These are phyloP conservation scores for Garrulus glandarius DNA, from an alignment of 2,797 vertebrate genomes.

Conservation along the genomic window DNA sequence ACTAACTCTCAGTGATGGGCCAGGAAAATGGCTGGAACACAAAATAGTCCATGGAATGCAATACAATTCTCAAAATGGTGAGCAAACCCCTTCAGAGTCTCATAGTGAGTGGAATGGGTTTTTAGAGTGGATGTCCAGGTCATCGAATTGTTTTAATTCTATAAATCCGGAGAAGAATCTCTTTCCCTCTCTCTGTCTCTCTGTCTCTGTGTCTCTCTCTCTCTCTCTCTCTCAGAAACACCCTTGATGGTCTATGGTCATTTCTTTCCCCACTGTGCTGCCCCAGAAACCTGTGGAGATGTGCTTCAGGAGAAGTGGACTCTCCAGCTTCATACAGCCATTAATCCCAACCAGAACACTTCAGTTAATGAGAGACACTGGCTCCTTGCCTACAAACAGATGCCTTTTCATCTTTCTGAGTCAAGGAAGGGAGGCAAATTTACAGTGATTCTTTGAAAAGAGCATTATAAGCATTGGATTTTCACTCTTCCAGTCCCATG, in stretches of 20 bases:
- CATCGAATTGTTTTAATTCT: neutral
- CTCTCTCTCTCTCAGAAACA: neutral
- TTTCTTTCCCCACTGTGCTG: neutral
- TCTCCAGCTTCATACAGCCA: neutral
- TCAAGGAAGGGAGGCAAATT: neutral
- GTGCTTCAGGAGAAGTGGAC: neutral
- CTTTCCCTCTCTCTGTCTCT: neutral
- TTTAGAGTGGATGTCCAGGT: neutral
- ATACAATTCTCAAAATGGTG: neutral
- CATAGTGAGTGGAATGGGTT: neutral
- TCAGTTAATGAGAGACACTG: neutral
- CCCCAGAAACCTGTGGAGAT: neutral
- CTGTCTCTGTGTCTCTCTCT: neutral
- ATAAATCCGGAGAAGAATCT: neutral
- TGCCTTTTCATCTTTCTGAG: neutral
- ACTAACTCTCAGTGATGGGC: neutral
- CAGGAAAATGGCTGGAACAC: neutral
- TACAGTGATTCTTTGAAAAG: neutral
- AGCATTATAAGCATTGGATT: neutral
- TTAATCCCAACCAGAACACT: neutral
- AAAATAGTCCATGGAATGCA: neutral
- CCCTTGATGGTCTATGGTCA: rapidly evolving
- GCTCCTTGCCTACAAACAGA: neutral
- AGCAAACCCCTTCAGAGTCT: neutral
- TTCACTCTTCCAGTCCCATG: neutral